Evolutionary conservation across 2,797 vertebrate species (phyloP).

Genomic region (Geotrypetes seraphini): DNA sequence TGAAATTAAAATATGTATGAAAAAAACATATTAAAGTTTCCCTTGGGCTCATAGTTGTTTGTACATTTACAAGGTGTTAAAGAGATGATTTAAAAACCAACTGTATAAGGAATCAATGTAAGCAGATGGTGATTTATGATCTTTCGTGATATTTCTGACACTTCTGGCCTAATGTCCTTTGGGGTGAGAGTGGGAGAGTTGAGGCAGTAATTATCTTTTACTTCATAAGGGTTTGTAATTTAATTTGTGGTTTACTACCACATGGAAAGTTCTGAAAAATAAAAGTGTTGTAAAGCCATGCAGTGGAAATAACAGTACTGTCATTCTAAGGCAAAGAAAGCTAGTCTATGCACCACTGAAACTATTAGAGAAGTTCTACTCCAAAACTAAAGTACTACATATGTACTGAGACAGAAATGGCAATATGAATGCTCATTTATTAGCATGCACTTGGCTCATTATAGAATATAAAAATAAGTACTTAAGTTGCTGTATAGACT

Average conservation of each 20-base stretch:
- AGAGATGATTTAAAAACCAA: conserved; percentile 65
- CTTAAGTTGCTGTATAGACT: no score
- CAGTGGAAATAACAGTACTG: conserved; percentile 33
- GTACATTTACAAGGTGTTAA: conserved; percentile 69
- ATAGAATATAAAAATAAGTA: no score
- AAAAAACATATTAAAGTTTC: conserved; percentile 85
- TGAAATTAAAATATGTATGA: conserved; percentile 89
- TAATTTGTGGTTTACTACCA: conserved; percentile 54
- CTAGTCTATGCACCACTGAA: no score
- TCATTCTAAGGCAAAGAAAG: no score
- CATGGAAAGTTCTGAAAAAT: conserved; percentile 40
- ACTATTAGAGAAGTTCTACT: no score
- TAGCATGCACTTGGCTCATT: no score
- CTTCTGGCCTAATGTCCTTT: conserved; percentile 60
- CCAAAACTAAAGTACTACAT: no score
- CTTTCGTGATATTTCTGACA: conserved; percentile 82
- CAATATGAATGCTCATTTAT: no score
- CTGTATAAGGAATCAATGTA: conserved; percentile 60
- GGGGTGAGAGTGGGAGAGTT: no score
- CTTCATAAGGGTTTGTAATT: conserved; percentile 69
- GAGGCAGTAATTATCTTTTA: conserved; percentile 83
- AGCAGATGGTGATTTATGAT: conserved; percentile 77
- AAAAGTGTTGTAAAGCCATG: conserved; percentile 36
- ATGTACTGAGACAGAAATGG: no score
- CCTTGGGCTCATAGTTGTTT: conserved; percentile 65